Evolutionary conservation across 2,797 vertebrate genomes (phyloP).

Genomic region (Microctenopoma steveboyesi): DNA sequence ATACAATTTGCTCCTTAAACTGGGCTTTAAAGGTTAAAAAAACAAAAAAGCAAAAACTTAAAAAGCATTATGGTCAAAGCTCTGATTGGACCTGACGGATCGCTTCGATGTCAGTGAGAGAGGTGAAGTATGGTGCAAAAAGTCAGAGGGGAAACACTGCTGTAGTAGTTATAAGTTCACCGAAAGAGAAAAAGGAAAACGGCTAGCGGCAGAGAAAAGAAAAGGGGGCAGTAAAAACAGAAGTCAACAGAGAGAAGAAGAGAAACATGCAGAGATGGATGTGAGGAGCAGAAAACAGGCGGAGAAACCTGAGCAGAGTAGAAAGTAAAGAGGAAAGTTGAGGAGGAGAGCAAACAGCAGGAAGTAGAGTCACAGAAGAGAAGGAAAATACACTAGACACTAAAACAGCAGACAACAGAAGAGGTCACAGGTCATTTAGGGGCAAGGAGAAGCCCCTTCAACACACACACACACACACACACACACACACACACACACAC

Average conservation of each 20-base stretch:
- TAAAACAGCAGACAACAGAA: constrained; percentile 8
- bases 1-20: background rate
- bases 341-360: constrained; percentile 4
- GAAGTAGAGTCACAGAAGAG: constrained; percentile 19
- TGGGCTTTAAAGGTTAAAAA: background rate
- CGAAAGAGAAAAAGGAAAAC: constrained; percentile 1
- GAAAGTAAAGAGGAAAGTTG: background rate
- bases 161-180: background rate
- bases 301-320: constrained; percentile 1
- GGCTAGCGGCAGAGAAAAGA: background rate
- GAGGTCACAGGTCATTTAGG: constrained; percentile 33
- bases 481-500: constrained; percentile 3
- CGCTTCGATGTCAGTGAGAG: background rate
- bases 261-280: background rate
- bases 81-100: background rate
- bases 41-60: too few relatives aligned
- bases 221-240: constrained; percentile 1
- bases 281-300: constrained; percentile 15
- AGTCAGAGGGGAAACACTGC: constrained; percentile 3
- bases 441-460: constrained; percentile 25
- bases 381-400: constrained; percentile 1
- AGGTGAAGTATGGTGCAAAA: constrained; percentile 7
- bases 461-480: constrained; percentile 1
- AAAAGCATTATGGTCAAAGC: constrained; percentile 9
- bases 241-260: background rate